These are phyloP conservation scores for Hypanus sabinus DNA, from an alignment of 2,113 vertebrate species.

Conservation along the genomic window DNA sequence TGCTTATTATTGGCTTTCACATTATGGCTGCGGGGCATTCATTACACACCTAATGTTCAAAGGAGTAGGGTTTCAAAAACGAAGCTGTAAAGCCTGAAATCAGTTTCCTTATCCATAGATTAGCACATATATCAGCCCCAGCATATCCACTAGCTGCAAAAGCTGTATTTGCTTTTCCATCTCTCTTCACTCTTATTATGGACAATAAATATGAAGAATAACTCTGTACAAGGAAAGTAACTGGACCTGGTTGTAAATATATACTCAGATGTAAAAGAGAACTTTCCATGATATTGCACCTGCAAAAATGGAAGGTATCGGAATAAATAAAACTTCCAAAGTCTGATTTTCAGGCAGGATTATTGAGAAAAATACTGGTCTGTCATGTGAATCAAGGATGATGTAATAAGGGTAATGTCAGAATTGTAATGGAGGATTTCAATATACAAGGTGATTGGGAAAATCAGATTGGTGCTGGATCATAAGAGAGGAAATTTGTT, in stretches of 20 bases:
- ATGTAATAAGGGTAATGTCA: too few species aligned
- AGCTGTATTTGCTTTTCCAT: background rate
- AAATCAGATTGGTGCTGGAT: too few species aligned
- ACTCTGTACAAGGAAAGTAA: background rate
- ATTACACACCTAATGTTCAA: slow-evolving; percentile 17
- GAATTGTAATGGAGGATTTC: too few species aligned
- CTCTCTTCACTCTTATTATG: background rate
- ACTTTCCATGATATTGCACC: background rate
- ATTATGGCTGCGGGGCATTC: slow-evolving; percentile 3
- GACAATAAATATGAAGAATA: background rate
- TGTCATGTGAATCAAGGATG: background rate
- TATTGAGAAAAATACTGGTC: background rate
- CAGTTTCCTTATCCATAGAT: background rate
- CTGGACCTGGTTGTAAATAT: background rate
- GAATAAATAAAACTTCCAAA: background rate
- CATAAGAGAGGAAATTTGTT: too few species aligned
- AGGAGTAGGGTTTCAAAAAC: background rate
- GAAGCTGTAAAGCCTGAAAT: background rate
- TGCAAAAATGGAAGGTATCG: background rate
- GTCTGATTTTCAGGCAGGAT: background rate
- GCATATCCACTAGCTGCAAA: background rate
- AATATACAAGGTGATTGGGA: too few species aligned
- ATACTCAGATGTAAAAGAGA: background rate
- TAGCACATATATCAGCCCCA: slow-evolving; percentile 3
- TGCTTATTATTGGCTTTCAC: background rate